phyloP scores from a whole-genome alignment of 2,113 vertebrate species.

The Empidonax alnorum region DNA sequence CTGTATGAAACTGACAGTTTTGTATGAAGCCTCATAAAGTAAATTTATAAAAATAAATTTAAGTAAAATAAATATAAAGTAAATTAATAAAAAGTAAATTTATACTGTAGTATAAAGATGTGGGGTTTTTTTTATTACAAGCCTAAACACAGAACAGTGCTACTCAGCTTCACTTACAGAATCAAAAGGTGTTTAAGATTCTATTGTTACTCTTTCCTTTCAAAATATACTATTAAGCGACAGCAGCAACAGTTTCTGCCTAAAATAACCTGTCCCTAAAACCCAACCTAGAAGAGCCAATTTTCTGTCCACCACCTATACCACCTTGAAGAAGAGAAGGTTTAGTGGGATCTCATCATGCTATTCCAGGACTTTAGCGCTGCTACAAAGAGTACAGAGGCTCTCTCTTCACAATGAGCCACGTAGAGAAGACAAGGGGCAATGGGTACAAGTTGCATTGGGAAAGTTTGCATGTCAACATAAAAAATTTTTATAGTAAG shows the following conservation, averaged over 20 bases:
- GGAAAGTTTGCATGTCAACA: not conserved
- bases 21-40: not conserved
- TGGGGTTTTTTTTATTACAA: not conserved
- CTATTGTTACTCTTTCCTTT: not conserved
- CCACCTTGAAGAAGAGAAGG: not conserved
- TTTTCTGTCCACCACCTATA: not conserved
- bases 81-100: too few species aligned
- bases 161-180: not conserved
- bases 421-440: not conserved
- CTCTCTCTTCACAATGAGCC: not conserved
- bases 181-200: not conserved
- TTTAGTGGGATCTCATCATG: not conserved
- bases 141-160: not conserved
- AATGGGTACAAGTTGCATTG: not conserved
- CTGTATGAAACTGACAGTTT: not conserved
- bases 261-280: not conserved
- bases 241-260: not conserved
- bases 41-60: too few species aligned
- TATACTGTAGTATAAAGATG: not conserved
- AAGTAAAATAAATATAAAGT: too few species aligned
- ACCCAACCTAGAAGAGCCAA: not conserved
- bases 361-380: not conserved
- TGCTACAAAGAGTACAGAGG: not conserved
- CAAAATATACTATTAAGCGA: not conserved
- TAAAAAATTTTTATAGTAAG: not conserved